These are phyloP conservation scores for Andrena flavipes DNA, from an alignment of 2,888 invertebrate species.

Conservation along the genomic window DNA sequence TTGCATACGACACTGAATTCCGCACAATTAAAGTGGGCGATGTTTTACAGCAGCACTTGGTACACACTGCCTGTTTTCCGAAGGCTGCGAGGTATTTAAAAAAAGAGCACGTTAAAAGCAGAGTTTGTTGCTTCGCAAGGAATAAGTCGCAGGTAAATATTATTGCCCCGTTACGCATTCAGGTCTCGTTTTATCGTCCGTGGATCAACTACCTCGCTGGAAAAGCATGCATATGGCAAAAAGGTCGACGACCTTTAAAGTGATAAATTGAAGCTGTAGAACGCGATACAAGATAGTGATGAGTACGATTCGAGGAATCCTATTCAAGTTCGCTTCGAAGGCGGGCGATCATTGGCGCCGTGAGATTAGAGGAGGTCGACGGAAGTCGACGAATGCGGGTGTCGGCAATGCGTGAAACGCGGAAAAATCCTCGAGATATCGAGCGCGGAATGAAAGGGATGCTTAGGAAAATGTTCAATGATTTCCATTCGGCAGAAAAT, in stretches of 20 bases:
- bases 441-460: neutral
- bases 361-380: neutral
- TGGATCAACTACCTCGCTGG: neutral
- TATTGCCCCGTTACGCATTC: neutral
- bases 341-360: neutral
- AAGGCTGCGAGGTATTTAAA: neutral
- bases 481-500: slow-evolving; percentile 11
- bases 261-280: slow-evolving; percentile 4
- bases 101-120: neutral
- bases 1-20: neutral
- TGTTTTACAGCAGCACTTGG: neutral
- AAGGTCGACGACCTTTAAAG: neutral
- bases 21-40: neutral
- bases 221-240: neutral
- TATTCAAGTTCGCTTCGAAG: neutral
- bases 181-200: neutral
- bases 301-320: slow-evolving; percentile 16
- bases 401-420: slow-evolving; percentile 15
- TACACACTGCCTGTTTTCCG: neutral
- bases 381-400: neutral
- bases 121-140: neutral
- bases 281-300: neutral
- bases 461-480: slow-evolving; percentile 19
- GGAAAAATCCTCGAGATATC: slow-evolving; percentile 18
- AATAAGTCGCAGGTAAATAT: neutral